Percentiles rank a stretch among this genome's conserved stretches.
Evolutionary conservation across 2,113 vertebrate genomes (phyloP).

Genomic region (Gracilinanus agilis): DNA sequence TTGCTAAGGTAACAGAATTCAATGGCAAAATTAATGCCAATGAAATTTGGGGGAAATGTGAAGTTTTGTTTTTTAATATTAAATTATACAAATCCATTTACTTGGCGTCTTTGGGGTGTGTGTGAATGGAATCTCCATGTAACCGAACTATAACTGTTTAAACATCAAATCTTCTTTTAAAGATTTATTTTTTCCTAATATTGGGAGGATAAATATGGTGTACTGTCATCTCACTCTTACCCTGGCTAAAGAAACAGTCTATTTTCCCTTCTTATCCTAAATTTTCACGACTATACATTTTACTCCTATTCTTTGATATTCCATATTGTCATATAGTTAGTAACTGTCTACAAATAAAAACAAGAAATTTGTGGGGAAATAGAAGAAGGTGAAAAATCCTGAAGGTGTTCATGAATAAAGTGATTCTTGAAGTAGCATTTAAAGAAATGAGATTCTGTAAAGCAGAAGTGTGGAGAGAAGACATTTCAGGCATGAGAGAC

Average conservation of each 20-base stretch:
- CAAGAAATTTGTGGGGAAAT: background rate
- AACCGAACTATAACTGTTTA: background rate
- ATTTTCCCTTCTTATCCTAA: background rate
- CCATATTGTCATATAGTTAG: background rate
- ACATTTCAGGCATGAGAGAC: background rate
- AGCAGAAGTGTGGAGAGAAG: background rate
- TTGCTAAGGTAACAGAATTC: conserved; percentile 9
- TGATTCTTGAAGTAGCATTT: background rate
- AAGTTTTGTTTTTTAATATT: background rate
- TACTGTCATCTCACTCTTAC: background rate
- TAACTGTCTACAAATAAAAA: background rate
- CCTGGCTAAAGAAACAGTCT: background rate
- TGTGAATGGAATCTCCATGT: background rate
- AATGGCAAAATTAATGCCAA: background rate
- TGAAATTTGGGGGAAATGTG: background rate
- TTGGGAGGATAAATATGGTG: background rate
- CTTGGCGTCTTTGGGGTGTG: background rate
- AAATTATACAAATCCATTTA: background rate
- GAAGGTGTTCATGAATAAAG: background rate
- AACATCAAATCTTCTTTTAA: background rate
- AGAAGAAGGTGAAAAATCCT: background rate
- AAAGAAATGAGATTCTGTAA: background rate
- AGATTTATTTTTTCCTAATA: background rate
- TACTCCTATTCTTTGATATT: background rate
- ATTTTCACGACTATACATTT: background rate